Evolutionary conservation across 2,113 vertebrate genomes (phyloP).

Genomic region (Hyaena hyaena): DNA sequence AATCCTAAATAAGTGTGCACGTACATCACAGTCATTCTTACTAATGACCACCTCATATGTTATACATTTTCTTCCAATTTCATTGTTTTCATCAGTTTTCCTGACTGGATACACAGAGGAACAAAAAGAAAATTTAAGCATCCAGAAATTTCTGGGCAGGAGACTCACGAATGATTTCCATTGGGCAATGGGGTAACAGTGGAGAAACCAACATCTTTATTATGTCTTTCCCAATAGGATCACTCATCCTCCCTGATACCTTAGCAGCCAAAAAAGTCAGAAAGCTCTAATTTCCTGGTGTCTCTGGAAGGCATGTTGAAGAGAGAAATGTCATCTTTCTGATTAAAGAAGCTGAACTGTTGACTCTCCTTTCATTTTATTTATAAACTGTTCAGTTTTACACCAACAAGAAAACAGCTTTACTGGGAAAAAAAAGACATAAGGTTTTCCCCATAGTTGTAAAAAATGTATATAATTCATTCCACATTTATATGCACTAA

Average conservation of each 20-base stretch:
- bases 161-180: fast-evolving
- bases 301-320: background rate
- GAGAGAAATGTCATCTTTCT: background rate
- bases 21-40: background rate
- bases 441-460: background rate
- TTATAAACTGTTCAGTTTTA: background rate
- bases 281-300: background rate
- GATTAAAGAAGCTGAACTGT: fast-evolving
- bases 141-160: background rate
- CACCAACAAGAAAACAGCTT: background rate
- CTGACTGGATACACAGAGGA: background rate
- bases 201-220: background rate
- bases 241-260: fast-evolving
- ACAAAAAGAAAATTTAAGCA: background rate
- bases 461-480: background rate
- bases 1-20: background rate
- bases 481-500: background rate
- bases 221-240: fast-evolving
- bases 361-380: background rate
- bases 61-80: background rate
- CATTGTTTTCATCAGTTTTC: background rate
- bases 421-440: background rate
- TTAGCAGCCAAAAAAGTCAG: background rate
- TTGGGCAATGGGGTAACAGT: fast-evolving
- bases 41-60: background rate